These are phyloP conservation scores for Coregonus sp. DNA, from an alignment of 2,797 vertebrate species.

Conservation along the genomic window DNA sequence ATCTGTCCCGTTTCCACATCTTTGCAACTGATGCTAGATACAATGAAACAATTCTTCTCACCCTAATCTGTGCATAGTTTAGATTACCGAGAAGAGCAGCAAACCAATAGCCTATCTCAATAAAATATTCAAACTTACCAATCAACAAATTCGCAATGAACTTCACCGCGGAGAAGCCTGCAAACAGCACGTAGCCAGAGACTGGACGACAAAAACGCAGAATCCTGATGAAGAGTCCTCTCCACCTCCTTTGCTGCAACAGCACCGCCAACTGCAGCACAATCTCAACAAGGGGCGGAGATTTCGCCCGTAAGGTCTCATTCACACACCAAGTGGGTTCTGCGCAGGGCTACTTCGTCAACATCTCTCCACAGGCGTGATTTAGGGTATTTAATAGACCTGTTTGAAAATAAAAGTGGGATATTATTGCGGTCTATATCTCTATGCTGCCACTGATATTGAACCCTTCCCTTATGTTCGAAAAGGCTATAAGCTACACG, in stretches of 20 bases:
- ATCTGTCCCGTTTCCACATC: neutral
- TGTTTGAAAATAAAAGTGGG: neutral
- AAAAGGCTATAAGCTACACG: too few species aligned
- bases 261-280: conserved; percentile 14
- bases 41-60: neutral
- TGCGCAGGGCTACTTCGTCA: neutral
- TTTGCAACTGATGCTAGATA: neutral
- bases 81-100: neutral
- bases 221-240: conserved; percentile 7
- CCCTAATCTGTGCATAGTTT: neutral
- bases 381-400: neutral
- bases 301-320: neutral
- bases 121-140: conserved; percentile 10
- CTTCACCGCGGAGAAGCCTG: conserved; percentile 16
- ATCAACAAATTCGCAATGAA: conserved; percentile 12
- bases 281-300: conserved; percentile 6
- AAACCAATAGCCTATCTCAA: neutral
- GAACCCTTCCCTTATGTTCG: too few species aligned
- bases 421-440: neutral
- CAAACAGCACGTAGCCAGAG: conserved; percentile 19
- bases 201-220: conserved; percentile 12
- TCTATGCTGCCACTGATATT: neutral
- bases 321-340: neutral
- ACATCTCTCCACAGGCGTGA: neutral
- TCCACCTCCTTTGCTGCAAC: conserved; percentile 20